These are phyloP conservation scores for Agonopterix alstromeriana DNA, from an alignment of 2,888 invertebrate genomes.

Conservation along the genomic window DNA sequence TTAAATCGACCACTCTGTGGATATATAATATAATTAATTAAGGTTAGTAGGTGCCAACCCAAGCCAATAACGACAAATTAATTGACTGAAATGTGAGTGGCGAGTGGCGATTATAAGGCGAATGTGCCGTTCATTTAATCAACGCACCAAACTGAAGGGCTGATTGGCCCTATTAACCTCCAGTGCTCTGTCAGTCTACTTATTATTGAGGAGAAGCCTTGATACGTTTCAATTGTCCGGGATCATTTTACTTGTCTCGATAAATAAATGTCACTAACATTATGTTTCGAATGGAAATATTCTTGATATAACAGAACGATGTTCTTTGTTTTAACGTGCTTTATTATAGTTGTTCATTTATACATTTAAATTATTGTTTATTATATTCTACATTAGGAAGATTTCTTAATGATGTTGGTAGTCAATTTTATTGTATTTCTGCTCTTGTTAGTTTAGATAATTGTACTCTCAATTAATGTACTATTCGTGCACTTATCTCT, in stretches of 20 bases:
- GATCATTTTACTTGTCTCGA: conserved; percentile 23
- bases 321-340: too few species aligned
- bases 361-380: too few species aligned
- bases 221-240: conserved; percentile 60
- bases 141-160: conserved; percentile 49
- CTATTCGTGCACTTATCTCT: neutral
- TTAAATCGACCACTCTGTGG: neutral
- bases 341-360: too few species aligned
- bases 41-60: conserved; percentile 12
- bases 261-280: conserved; percentile 8
- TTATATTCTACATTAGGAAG: too few species aligned
- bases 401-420: too few species aligned
- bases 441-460: too few species aligned
- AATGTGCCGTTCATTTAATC: conserved; percentile 38
- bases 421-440: too few species aligned
- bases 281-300: conserved; percentile 4
- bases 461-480: too few species aligned
- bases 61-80: conserved; percentile 20
- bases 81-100: conserved; percentile 24
- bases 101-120: conserved; percentile 16
- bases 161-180: conserved; percentile 63
- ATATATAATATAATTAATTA: conserved; percentile 2
- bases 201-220: conserved; percentile 56
- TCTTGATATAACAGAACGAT: too few species aligned
- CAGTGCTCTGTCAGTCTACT: conserved; percentile 49